Base-by-base conservation (phyloP, 1,140 invertebrate species). In the Atopsyche davidsoni region DNA sequence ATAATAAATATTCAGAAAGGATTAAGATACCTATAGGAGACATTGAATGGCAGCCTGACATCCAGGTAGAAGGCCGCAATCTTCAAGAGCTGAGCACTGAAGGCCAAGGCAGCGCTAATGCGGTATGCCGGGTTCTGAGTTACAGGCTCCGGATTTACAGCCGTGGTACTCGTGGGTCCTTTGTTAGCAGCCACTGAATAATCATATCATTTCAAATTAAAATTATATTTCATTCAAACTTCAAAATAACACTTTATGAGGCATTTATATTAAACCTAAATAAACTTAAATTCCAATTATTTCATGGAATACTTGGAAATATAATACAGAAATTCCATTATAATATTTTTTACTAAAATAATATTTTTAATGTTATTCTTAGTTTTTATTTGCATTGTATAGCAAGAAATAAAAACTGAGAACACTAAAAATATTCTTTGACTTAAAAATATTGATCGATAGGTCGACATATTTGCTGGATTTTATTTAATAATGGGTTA, bases 51-150 rank as follows among this genome's bases (percentile, higher is more conserved):
- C 61, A 91, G 69, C 59, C 79, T 71, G 38, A 87, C 75, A 68
- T 89, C 83, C 28, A 92, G 72, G 63, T 85, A 85, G 70, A 81
- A 86, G 22, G 87, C 82, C 43, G 91, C 67, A 55, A 89, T 74
- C 63, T 82, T 81, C n/a, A 87, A 77, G 51, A 92, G 70, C 73
- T 94, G 89, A 46, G 87, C 83, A 13, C 83, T 82, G 64, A 90
- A 89, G 38, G 83, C 83, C 22, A 92, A 75, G 36, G 84, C 89
- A 25, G 87, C 87, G 62, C 79, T 80, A 40, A 88, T 82, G 52
- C 80, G 82, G 59, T 82, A 80, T 13, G 79, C 81, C 35, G 79
- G 77, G 72, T 83, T 82, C 57, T 75, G 71, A 53, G 75, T 76
- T 21, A 73, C 73, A 59, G 69, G 66, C 58, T 74, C 51, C 11